Conservation (phyloP, 2,888 invertebrate species). For the Cerastis rubricosa region DNA sequence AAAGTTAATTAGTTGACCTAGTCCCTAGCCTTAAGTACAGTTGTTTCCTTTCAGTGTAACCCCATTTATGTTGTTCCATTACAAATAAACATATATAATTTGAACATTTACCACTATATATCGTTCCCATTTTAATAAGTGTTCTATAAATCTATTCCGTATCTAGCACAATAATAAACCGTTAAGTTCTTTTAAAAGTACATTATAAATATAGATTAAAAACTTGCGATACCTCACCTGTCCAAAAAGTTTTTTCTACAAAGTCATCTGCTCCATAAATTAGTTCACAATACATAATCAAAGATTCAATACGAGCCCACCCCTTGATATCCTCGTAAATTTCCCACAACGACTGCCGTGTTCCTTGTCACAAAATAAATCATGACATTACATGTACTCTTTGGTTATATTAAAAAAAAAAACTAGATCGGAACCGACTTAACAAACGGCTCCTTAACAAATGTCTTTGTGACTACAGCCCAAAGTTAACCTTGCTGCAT, state of each 20-base stretch:
- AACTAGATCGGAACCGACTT: slow-evolving; percentile 81
- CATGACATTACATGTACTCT: slow-evolving; percentile 81
- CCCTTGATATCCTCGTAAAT: slow-evolving; percentile 87
- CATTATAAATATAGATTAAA: slow-evolving; percentile 59
- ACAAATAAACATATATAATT: background rate
- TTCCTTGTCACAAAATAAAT: slow-evolving; percentile 89
- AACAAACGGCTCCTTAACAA: slow-evolving; percentile 67
- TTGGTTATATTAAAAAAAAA: slow-evolving; percentile 73
- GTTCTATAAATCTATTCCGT: slow-evolving; percentile 31
- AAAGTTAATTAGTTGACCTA: slow-evolving; percentile 31
- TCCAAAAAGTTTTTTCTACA: slow-evolving; percentile 57
- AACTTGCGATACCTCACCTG: slow-evolving; percentile 60
- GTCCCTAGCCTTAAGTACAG: background rate
- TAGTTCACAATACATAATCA: slow-evolving; percentile 79
- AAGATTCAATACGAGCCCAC: slow-evolving; percentile 77
- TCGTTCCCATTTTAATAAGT: slow-evolving; percentile 34
- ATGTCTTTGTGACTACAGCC: slow-evolving; percentile 47
- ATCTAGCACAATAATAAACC: slow-evolving; percentile 36
- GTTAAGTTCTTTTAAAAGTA: slow-evolving; percentile 46
- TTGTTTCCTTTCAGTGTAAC: slow-evolving; percentile 26
- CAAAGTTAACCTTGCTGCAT: slow-evolving; percentile 39
- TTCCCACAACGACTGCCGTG: slow-evolving; percentile 85
- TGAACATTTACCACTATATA: background rate
- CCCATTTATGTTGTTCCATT: slow-evolving; percentile 33
- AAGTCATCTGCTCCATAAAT: slow-evolving; percentile 74